These are phyloP conservation scores for Petroica traversi DNA, from an alignment of 2,113 vertebrate genomes.

Conservation along the genomic window DNA sequence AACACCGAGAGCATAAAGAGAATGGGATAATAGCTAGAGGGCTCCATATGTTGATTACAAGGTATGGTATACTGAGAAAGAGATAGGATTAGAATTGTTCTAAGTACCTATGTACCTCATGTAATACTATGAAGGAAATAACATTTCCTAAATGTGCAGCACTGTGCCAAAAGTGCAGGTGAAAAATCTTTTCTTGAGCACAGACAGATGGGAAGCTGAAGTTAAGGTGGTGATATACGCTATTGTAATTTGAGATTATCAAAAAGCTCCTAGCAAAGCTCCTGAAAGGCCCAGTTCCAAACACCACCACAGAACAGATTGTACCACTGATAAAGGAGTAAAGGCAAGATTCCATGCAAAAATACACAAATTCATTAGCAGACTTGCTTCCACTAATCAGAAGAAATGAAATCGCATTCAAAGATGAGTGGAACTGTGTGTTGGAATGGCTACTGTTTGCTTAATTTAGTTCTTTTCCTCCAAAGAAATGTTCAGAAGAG, in stretches of 20 bases:
- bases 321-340: neutral
- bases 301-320: neutral
- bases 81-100: conserved; percentile 48
- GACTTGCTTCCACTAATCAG: neutral
- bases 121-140: conserved; percentile 41
- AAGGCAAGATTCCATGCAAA: neutral
- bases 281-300: neutral
- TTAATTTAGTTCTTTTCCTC: neutral
- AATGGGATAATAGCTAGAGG: conserved; percentile 48
- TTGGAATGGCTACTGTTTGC: neutral
- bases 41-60: conserved; percentile 57
- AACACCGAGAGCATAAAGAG: conserved; percentile 16
- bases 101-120: conserved; percentile 35
- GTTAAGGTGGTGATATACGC: neutral
- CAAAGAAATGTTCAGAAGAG: neutral
- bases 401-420: neutral
- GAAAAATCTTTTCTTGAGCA: conserved; percentile 45
- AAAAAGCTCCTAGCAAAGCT: conserved; percentile 20
- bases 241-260: conserved; percentile 48
- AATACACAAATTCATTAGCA: neutral
- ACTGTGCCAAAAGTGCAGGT: conserved; percentile 32
- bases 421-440: neutral
- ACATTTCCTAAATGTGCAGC: conserved; percentile 1
- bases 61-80: conserved; percentile 13
- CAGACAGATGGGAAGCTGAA: conserved; percentile 42